Conservation (phyloP, 2,113 vertebrate species). For the Paramisgurnus dabryanus region DNA sequence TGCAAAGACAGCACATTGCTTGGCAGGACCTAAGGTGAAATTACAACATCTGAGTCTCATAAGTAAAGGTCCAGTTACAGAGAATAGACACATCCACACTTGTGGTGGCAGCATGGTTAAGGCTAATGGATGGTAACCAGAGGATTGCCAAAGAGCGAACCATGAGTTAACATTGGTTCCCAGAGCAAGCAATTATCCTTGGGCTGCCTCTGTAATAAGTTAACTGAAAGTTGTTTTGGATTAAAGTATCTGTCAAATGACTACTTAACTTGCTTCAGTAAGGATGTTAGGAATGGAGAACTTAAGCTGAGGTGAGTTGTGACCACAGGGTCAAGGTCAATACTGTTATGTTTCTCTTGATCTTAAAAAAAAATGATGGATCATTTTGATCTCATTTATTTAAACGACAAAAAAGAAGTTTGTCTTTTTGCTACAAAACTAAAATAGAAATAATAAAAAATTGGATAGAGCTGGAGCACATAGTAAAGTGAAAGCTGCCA, state of each 20-base stretch:
- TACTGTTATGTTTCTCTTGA: too few relatives aligned
- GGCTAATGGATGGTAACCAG: not conserved
- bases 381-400: too few relatives aligned
- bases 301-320: too few relatives aligned
- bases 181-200: not conserved
- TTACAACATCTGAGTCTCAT: slow-evolving; percentile 47
- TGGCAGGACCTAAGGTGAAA: slow-evolving; percentile 45
- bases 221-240: not conserved
- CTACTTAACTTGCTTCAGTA: not conserved
- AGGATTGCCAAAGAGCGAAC: too few relatives aligned
- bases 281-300: not conserved
- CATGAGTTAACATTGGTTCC: not conserved
- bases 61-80: slow-evolving; percentile 10
- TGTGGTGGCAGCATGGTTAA: not conserved
- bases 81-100: slow-evolving; percentile 21
- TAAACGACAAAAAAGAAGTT: too few relatives aligned
- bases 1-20: slow-evolving; percentile 36
- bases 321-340: too few relatives aligned
- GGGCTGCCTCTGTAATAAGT: not conserved
- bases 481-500: too few relatives aligned
- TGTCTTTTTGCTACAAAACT: too few relatives aligned
- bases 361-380: too few relatives aligned
- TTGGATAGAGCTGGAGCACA: too few relatives aligned
- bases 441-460: too few relatives aligned
- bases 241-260: not conserved